These are phyloP conservation scores for Stichodactyla helianthus DNA, from an alignment of 64 coral and sea anemone species.

Conservation along the genomic window DNA sequence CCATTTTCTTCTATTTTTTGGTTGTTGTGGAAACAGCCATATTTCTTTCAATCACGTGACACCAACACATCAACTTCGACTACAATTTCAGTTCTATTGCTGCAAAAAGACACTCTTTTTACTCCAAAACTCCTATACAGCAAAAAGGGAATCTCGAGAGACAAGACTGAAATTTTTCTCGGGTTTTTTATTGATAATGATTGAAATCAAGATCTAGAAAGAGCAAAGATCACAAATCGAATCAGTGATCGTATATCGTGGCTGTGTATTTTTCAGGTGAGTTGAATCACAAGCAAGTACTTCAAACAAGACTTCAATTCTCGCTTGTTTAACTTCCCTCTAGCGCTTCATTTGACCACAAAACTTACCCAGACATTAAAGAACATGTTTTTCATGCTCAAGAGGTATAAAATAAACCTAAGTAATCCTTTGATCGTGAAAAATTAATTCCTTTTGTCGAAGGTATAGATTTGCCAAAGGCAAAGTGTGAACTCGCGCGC, in stretches of 20 bases:
- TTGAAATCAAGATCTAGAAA: background rate
- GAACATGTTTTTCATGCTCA: background rate
- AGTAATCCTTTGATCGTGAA: background rate
- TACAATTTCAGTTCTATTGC: background rate
- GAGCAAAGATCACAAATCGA: background rate
- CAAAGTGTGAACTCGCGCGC: background rate
- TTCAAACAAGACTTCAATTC: background rate
- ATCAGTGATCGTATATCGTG: background rate
- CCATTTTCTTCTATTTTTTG: background rate
- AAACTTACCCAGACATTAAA: background rate
- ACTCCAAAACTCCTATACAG: background rate
- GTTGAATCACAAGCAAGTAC: background rate
- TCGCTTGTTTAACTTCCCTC: background rate
- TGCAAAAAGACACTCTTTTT: background rate
- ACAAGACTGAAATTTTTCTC: no score
- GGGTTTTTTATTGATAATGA: background rate
- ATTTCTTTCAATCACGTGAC: constrained; percentile 14
- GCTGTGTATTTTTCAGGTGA: background rate
- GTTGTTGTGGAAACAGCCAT: background rate
- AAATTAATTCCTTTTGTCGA: background rate
- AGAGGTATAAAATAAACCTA: background rate
- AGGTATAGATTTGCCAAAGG: background rate
- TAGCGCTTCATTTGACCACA: background rate
- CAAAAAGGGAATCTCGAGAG: background rate
- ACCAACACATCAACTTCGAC: background rate